These are phyloP conservation scores for Hippotragus niger DNA, from an alignment of 2,113 vertebrate species.

Conservation along the genomic window DNA sequence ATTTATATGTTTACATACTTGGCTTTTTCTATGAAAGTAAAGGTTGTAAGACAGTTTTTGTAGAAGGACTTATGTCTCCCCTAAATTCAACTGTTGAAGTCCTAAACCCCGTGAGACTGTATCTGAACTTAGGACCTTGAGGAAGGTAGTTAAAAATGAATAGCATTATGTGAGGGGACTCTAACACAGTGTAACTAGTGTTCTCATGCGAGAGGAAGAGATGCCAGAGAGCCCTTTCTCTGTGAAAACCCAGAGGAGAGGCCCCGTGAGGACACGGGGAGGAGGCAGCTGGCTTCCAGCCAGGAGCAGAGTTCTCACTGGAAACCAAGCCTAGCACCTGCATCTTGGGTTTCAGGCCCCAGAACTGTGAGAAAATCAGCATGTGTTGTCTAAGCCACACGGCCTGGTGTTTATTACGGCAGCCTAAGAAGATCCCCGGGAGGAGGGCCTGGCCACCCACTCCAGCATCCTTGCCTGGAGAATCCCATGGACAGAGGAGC, in stretches of 20 bases:
- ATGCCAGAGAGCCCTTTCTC: neutral
- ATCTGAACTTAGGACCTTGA: neutral
- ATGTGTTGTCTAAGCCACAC: neutral
- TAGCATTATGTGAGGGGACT: fast-evolving
- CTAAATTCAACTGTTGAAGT: neutral
- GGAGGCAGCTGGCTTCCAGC: neutral
- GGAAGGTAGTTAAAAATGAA: neutral
- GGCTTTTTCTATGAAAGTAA: neutral
- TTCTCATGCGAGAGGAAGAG: neutral
- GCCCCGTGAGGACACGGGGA: neutral
- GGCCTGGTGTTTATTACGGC: neutral
- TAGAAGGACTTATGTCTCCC: neutral
- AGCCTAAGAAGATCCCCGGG: neutral
- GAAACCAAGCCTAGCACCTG: neutral
- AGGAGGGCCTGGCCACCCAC: neutral
- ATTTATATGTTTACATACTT: no score
- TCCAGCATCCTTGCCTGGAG: neutral
- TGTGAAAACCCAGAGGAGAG: neutral
- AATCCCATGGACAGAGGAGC: neutral
- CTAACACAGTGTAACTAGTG: no score
- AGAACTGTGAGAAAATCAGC: neutral
- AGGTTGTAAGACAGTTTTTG: neutral
- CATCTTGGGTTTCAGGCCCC: neutral
- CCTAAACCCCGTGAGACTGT: neutral
- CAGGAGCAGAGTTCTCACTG: neutral